Percentiles rank a stretch among this genome's conserved stretches.
Evolutionary conservation across 2,797 vertebrate genomes (phyloP).

Genomic region (Pseudochirops corinnae): DNA sequence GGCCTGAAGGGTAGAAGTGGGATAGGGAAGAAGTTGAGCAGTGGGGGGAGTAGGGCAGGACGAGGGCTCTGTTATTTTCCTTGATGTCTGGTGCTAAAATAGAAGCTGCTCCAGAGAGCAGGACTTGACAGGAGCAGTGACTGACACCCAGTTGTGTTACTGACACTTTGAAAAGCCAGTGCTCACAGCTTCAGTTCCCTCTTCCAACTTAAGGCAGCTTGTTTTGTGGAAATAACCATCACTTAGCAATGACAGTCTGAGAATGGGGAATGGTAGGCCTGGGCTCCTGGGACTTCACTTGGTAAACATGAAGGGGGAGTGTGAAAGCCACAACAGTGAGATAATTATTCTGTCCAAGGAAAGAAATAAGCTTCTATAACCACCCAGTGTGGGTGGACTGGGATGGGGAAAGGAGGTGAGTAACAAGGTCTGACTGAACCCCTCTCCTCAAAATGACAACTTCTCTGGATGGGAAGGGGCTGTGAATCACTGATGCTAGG

Average conservation of each 20-base stretch:
- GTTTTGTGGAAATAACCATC: conserved; percentile 49
- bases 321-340: background rate
- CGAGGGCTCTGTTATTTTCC: conserved; percentile 7
- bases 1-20: background rate
- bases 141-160: conserved; percentile 26
- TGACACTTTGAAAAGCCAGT: conserved; percentile 1
- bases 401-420: background rate
- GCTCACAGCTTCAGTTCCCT: conserved; percentile 32
- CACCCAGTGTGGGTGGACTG: background rate
- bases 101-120: conserved; percentile 48
- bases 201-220: conserved; percentile 15
- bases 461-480: background rate
- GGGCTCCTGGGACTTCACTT: conserved; percentile 15
- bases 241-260: background rate
- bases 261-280: conserved; percentile 51
- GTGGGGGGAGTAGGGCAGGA: background rate
- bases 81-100: conserved; percentile 57
- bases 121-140: conserved; percentile 7
- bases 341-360: background rate
- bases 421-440: background rate
- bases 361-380: background rate
- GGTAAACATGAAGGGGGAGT: conserved; percentile 11
- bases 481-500: background rate
- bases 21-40: background rate
- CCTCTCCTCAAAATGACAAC: background rate